Evolutionary conservation across 2,113 vertebrate genomes (phyloP).

Genomic region (Sceloporus tristichus): DNA sequence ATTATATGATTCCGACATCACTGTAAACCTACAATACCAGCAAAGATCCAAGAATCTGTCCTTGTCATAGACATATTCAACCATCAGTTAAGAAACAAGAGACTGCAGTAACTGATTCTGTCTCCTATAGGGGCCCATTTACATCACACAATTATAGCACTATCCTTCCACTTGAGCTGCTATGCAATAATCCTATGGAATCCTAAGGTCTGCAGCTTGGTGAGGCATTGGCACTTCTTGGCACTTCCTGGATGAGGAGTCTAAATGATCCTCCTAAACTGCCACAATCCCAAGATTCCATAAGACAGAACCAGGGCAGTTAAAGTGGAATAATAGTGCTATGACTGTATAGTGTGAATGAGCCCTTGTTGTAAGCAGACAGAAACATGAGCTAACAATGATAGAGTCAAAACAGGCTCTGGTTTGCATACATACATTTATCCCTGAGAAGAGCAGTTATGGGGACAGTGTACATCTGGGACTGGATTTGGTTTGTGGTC

Average conservation of each 20-base stretch:
- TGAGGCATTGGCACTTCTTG: no score
- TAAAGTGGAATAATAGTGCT: not conserved
- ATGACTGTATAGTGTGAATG: not conserved
- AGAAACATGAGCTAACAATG: slow-evolving; percentile 15
- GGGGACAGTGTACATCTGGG: not conserved
- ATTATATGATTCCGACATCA: not conserved
- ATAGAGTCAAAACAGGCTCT: slow-evolving; percentile 17
- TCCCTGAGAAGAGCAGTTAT: slow-evolving; percentile 2
- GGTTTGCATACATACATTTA: slow-evolving; percentile 32
- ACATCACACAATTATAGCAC: accelerated
- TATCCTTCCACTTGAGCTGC: no score
- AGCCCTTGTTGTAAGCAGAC: not conserved
- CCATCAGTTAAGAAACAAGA: not conserved
- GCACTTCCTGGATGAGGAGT: no score
- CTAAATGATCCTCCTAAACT: no score
- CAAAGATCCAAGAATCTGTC: not conserved
- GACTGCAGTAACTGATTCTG: not conserved
- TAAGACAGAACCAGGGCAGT: no score
- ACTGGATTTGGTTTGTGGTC: not conserved
- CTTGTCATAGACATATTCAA: not conserved
- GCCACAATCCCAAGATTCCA: no score
- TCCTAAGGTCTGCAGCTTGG: no score
- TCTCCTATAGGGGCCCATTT: not conserved
- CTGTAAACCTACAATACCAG: not conserved
- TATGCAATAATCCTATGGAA: no score